phyloP scores from a whole-genome alignment of 2,797 vertebrate genomes.

The Manis pentadactyla region DNA sequence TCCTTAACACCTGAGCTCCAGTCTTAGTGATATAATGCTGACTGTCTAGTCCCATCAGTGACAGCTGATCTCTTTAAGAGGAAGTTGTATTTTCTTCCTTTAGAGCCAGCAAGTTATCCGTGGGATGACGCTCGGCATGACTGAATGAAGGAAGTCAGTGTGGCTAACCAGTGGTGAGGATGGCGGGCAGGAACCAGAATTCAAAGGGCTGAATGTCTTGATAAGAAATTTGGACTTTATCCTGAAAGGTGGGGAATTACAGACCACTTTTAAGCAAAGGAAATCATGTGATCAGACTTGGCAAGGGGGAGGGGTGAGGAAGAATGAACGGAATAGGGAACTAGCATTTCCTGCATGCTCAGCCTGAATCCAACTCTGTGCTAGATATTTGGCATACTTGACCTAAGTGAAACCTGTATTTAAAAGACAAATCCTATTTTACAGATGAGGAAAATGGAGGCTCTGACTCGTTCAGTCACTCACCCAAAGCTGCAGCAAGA shows the following conservation, averaged over 20 bases:
- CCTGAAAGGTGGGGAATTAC: background rate
- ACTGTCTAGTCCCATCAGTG: background rate
- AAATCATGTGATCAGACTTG: background rate
- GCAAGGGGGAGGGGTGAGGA: background rate
- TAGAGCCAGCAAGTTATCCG: background rate
- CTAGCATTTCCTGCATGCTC: background rate
- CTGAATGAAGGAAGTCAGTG: background rate
- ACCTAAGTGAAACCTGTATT: background rate
- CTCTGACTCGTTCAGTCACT: background rate
- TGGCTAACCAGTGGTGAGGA: background rate
- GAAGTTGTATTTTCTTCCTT: background rate
- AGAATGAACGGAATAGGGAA: background rate
- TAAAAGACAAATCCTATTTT: background rate
- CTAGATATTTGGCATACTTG: background rate
- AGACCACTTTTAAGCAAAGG: background rate
- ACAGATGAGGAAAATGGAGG: conserved; percentile 4
- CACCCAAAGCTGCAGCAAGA: background rate
- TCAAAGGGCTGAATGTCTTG: background rate
- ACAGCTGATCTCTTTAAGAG: background rate
- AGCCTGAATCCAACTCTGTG: background rate
- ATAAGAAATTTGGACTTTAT: background rate
- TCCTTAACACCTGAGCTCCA: background rate
- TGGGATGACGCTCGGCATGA: background rate
- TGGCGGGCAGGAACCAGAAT: background rate
- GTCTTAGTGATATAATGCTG: background rate